A percentile compares a stretch with the other conserved stretches of the same genome.
These are phyloP conservation scores for Brachionus sp. DNA, from an alignment of 1,140 invertebrate species.

Conservation along the genomic window DNA sequence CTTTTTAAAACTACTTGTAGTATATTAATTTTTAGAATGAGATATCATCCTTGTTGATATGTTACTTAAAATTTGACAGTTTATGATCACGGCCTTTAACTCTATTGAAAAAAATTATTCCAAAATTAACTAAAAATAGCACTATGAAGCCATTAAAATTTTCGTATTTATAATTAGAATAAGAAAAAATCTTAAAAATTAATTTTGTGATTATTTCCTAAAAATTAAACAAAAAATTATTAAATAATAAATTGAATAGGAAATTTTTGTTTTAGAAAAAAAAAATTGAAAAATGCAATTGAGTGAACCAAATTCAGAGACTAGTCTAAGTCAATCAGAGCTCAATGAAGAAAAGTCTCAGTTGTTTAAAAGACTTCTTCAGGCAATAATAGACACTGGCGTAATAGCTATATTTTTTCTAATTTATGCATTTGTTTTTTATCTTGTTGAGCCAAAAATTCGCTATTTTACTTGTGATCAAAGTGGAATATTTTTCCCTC, in stretches of 20 bases:
- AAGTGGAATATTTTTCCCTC: slow-evolving; percentile 17
- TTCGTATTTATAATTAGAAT: neutral
- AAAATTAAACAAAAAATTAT: neutral
- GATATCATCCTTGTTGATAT: neutral
- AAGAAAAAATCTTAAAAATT: neutral
- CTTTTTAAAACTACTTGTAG: neutral
- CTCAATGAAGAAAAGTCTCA: neutral
- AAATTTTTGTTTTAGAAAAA: neutral
- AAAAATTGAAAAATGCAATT: neutral
- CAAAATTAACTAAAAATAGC: neutral
- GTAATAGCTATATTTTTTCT: slow-evolving; percentile 4
- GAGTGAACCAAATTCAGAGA: neutral
- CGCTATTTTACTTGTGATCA: slow-evolving; percentile 43
- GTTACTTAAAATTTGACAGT: neutral
- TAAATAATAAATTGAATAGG: neutral
- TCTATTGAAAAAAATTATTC: neutral
- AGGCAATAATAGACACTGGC: slow-evolving; percentile 18
- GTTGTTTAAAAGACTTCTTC: neutral
- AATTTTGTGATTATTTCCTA: too few species aligned
- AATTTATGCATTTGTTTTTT: slow-evolving; percentile 6
- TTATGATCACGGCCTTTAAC: neutral
- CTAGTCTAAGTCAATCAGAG: neutral
- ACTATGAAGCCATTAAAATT: neutral
- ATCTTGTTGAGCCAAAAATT: neutral
- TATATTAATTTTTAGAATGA: too few species aligned